Evolutionary conservation across 2,888 invertebrate genomes (phyloP), one percentile per base, ranked within the genome.

Genomic region (Arctia plantaginis): DNA sequence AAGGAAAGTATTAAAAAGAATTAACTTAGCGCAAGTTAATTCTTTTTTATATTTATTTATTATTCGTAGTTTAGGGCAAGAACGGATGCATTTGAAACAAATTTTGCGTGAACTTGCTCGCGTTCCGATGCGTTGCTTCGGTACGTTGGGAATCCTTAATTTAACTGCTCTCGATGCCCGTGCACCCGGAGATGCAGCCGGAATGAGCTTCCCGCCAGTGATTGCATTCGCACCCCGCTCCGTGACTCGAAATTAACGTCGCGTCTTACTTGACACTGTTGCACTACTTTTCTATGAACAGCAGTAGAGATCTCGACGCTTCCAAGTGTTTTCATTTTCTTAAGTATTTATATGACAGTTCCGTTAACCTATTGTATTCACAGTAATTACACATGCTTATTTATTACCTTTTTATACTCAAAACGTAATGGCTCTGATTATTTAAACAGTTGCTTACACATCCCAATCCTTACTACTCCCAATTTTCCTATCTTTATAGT

Each of bases 151-250:
- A 93, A 93, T 94, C 91, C 92, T 92, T 93, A 94, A 95, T 95
- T 94, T 92, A 91, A 90, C 90, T 89, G 89, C 89, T 86, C 88
- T 85, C 85, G 84, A 85, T 85, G 86, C 85, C 82, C 84, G 84
- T 82, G 77, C 75, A 81, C 83, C 92, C 94, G 94, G 94, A 94
- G 94, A 94, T 94, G 95, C 93, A 93, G 86, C 83, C 88, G 91
- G 92, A 90, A 93, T 92, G 93, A 93, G 92, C 90, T 94, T 95
- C 94, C 94, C 93, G 92, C 89, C 90, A 75, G 92, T 94, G 94
- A 95, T 95, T 95, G 93, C 94, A 90, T 93, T 93, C 93, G 91
- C 90, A 87, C 90, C n/a, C 88, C 89, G 86, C 88, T 89, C 85
- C 91, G 90, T 90, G 91, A 90, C 91, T 90, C 81, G 87, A 90